A percentile compares a stretch with the other conserved stretches of the same genome.
Evolutionary conservation across 2,113 vertebrate genomes (phyloP).

Genomic region (Ardeotis arabs): DNA sequence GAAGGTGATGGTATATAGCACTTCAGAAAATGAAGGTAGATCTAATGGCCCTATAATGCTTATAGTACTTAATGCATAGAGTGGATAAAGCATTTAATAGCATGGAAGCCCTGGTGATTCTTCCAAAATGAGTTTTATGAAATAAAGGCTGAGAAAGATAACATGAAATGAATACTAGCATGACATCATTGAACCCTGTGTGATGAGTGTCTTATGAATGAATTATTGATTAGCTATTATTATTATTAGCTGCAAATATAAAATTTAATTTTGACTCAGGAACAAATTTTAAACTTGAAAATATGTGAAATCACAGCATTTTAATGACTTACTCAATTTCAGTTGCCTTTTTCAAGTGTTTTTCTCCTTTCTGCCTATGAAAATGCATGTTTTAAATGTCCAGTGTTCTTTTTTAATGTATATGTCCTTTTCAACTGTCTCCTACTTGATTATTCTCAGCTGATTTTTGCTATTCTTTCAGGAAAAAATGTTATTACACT

Average conservation of each 20-base stretch:
- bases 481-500: constrained; percentile 97
- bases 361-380: neutral
- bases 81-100: neutral
- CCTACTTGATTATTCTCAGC: constrained; percentile 29
- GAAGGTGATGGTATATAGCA: neutral
- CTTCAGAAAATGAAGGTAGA: neutral
- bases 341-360: neutral
- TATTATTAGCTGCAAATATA: neutral
- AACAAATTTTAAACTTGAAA: neutral
- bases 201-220: neutral
- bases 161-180: neutral
- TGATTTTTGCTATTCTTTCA: constrained; percentile 78
- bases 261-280: neutral
- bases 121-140: neutral
- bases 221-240: neutral
- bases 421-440: neutral
- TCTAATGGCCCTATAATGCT: neutral
- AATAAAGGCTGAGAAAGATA: neutral
- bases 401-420: neutral
- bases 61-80: neutral
- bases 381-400: neutral
- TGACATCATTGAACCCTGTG: neutral
- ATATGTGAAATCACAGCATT: neutral
- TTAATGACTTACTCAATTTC: neutral
- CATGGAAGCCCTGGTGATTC: neutral